Conservation (phyloP, 2,113 vertebrate species). For the Oncorhynchus gorbuscha region DNA sequence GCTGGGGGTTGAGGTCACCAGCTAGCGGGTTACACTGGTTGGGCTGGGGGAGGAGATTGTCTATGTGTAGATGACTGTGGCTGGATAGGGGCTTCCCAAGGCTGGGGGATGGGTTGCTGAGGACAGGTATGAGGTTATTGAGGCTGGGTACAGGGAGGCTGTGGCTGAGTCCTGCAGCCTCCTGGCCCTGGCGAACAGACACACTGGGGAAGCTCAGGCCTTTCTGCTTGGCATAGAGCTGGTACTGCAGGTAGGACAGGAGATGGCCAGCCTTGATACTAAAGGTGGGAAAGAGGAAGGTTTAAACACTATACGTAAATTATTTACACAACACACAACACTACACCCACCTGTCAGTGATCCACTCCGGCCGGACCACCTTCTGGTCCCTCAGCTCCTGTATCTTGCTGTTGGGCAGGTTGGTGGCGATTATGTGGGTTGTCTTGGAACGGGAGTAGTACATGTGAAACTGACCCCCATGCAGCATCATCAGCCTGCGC, state of each 20-base stretch:
- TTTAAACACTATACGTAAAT: background rate
- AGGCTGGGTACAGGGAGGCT: constrained; percentile 20
- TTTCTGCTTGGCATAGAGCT: constrained; percentile 91
- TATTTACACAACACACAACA: no score
- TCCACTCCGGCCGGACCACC: constrained; percentile 90
- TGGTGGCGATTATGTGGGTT: constrained; percentile 95
- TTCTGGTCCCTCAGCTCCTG: constrained; percentile 91
- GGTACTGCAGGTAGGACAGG: constrained; percentile 87
- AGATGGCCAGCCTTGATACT: constrained; percentile 92
- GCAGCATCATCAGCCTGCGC: constrained; percentile 92
- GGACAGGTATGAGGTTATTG: background rate
- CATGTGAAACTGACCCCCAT: constrained; percentile 91
- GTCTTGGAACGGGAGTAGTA: constrained; percentile 96
- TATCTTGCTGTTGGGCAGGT: constrained; percentile 94
- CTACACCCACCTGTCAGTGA: constrained; percentile 84
- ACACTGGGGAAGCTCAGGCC: constrained; percentile 80
- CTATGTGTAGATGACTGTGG: background rate
- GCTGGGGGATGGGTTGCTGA: background rate
- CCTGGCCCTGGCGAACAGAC: constrained; percentile 71
- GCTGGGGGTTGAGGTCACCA: constrained; percentile 17
- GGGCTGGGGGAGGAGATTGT: background rate
- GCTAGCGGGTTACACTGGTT: background rate
- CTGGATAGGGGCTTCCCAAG: background rate
- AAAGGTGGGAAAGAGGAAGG: background rate
- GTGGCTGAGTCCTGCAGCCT: constrained; percentile 77